Percentiles rank a stretch among this genome's conserved stretches.
phyloP scores from a whole-genome alignment of 1,140 invertebrate genomes.

The Centruroides vittatus region DNA sequence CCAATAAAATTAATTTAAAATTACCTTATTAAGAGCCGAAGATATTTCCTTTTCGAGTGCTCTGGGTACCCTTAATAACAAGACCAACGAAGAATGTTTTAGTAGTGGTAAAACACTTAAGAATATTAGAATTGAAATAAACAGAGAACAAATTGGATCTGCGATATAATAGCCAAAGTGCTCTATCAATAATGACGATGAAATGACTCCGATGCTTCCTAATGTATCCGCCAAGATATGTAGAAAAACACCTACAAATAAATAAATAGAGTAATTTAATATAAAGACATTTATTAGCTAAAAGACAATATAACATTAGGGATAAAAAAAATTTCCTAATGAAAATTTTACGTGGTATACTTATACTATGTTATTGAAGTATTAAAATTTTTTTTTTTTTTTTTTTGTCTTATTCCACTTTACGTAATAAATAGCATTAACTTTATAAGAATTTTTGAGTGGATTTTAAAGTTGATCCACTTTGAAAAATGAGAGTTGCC shows the following conservation, averaged over 20 bases:
- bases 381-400: too few relatives aligned
- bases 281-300: too few relatives aligned
- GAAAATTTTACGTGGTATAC: too few relatives aligned
- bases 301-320: too few relatives aligned
- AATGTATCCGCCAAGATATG: slow-evolving; percentile 47
- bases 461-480: too few relatives aligned
- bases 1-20: slow-evolving; percentile 3
- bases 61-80: slow-evolving; percentile 30
- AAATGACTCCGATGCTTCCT: slow-evolving; percentile 46
- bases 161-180: slow-evolving; percentile 43
- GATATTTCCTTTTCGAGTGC: slow-evolving; percentile 22
- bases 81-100: slow-evolving; percentile 34
- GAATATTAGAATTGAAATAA: slow-evolving; percentile 43
- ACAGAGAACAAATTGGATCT: slow-evolving; percentile 47
- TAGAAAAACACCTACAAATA: slow-evolving; percentile 41
- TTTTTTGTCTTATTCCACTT: too few relatives aligned
- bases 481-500: too few relatives aligned
- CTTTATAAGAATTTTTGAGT: too few relatives aligned
- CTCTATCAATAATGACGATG: slow-evolving; percentile 44
- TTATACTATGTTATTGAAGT: too few relatives aligned
- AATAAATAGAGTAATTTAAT: background rate
- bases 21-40: slow-evolving; percentile 25
- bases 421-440: too few relatives aligned
- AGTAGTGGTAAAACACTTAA: slow-evolving; percentile 41
- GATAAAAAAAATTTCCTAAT: too few relatives aligned